Evolutionary conservation across 2,888 invertebrate genomes (phyloP), one percentile per base, ranked within the genome.

Genomic region (Eudiplozoon nipponicum): DNA sequence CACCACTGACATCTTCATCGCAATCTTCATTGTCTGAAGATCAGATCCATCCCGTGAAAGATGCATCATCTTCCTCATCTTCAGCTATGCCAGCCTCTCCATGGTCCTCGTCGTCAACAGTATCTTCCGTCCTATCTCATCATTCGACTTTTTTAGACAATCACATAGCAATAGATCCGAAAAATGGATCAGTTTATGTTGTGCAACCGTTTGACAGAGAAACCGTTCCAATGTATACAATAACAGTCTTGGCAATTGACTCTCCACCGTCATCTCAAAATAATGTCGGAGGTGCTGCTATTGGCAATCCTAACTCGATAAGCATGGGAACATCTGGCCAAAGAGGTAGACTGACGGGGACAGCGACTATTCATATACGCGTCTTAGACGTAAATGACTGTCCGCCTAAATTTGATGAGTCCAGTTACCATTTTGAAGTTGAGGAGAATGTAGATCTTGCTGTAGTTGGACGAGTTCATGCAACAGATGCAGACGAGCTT

Each of bases 351-450:
- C 19, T 28, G 5, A 19, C 41, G 13, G 20, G 40, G 3, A 42
- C 41, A 3, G 22, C 28, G 2, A 28, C 15, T 19, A 29, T 41
- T 29, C 4, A 40, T 17, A 22, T 41, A 3, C 20, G 23, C 29
- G 40, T 41, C 9, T 28, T 15, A 3, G 41, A 41, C 29, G 36
- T 42, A 5, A 41, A 41, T 17, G 41, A 41, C 21, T 28, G 31
- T 39, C 4, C 39, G 5, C 41, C 41, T 17, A 28, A 15, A 26
- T 41, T 39, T 38, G 3, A 22, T 11, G 36, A 39, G 15, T 26
- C 17, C 9, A 40, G 18, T 26, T 41, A 41, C 22, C 21, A 22
- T 3, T 41, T 41, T 20, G 22, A 39, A 5, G 38, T 41, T 4
- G 22, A 22, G 13, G 41, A 41, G 20, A 41, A 41, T 20, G 9